Percentiles rank a stretch among this genome's conserved stretches.
Conservation (phyloP, 1,140 invertebrate species). For the Oreohelix idahoensis region DNA sequence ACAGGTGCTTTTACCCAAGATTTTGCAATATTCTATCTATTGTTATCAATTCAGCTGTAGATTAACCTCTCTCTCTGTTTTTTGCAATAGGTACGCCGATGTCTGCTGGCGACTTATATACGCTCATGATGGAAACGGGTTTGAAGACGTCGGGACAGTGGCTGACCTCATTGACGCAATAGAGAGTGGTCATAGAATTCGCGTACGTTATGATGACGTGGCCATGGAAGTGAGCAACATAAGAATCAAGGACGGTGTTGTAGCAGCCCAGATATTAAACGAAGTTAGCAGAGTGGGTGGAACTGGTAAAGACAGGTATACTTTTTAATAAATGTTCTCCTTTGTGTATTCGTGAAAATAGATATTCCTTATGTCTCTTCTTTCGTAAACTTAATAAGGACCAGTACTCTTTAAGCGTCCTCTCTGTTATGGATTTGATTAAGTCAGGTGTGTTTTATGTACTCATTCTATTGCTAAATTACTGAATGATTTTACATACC, state of each 20-base stretch:
- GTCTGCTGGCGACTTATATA: constrained; percentile 42
- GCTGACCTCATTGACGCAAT: constrained; percentile 33
- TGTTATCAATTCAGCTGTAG: no score
- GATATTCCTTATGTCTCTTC: not conserved
- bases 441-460: no score
- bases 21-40: no score
- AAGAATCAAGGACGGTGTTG: constrained; percentile 31
- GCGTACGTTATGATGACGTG: constrained; percentile 39
- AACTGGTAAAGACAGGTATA: constrained; percentile 16
- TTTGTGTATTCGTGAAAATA: not conserved
- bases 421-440: no score
- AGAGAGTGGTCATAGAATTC: constrained; percentile 35
- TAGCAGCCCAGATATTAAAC: constrained; percentile 38
- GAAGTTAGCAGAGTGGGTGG: constrained; percentile 34
- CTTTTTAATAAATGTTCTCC: not conserved
- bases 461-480: no score
- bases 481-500: no score
- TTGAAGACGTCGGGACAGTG: constrained; percentile 16
- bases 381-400: no score
- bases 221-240: constrained; percentile 44
- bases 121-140: constrained; percentile 36
- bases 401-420: no score
- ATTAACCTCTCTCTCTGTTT: no score
- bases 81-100: constrained; percentile 38
- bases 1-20: no score